phyloP scores from a whole-genome alignment of 2,888 invertebrate genomes.

The Pristionchus fissidentatus region DNA sequence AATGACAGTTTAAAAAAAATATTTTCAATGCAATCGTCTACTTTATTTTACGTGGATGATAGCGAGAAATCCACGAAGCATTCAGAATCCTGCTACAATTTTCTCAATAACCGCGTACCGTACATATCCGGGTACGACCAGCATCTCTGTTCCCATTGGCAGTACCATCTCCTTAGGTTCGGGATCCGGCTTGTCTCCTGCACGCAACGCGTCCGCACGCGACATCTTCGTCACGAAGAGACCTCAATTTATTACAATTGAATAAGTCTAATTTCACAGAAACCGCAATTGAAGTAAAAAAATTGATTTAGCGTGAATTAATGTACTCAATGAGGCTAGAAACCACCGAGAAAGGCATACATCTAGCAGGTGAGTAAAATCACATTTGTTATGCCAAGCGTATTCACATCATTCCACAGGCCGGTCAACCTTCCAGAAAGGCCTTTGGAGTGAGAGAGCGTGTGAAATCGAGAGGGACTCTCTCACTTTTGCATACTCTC shows the following conservation, averaged over 20 bases:
- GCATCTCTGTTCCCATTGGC: conserved; percentile 33
- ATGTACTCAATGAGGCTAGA: no score
- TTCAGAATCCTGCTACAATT: not conserved
- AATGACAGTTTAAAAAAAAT: not conserved
- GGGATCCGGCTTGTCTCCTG: conserved; percentile 37
- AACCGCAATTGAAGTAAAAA: not conserved
- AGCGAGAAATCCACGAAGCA: not conserved
- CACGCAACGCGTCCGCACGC: conserved; percentile 27
- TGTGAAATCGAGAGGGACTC: no score
- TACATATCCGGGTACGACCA: conserved; percentile 52
- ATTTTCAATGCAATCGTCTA: not conserved
- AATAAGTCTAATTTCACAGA: not conserved
- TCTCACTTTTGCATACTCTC: no score
- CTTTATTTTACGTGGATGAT: no score
- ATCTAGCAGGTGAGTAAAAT: no score
- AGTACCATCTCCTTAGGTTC: conserved; percentile 20
- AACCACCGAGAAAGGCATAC: no score
- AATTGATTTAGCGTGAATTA: no score
- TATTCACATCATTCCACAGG: no score
- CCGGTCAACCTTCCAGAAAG: no score
- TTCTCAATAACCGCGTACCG: no score
- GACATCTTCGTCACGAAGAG: conserved; percentile 43
- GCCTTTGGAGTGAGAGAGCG: no score
- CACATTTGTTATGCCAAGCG: no score
- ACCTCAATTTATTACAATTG: not conserved